Conservation (phyloP, 2,797 vertebrate species). For the Hippoglossus hippoglossus region DNA sequence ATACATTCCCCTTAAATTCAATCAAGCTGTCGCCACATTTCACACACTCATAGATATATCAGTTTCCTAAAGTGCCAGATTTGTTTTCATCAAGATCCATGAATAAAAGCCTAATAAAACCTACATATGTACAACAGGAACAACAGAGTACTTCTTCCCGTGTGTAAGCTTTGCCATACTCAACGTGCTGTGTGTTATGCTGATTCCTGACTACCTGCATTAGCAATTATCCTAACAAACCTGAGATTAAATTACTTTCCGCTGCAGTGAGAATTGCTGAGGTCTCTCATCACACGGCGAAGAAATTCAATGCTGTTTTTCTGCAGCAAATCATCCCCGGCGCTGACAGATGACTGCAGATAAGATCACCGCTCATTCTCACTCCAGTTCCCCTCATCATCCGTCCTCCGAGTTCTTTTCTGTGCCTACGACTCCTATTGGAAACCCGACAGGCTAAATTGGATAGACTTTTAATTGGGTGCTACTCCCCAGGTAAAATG, state of each 20-base stretch:
- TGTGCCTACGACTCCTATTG: conserved; percentile 45
- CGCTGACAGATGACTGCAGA: conserved; percentile 54
- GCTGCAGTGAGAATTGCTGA: conserved; percentile 15
- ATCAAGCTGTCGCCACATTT: too few species aligned
- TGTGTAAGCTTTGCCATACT: not conserved
- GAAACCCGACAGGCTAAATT: conserved; percentile 71
- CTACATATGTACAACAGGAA: not conserved
- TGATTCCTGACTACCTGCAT: conserved; percentile 18
- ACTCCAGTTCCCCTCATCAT: conserved; percentile 42
- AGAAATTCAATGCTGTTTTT: conserved; percentile 38
- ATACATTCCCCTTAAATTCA: too few species aligned
- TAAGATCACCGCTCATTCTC: conserved; percentile 55
- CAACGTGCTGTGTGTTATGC: not conserved
- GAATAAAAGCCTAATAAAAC: too few species aligned
- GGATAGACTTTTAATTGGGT: conserved; percentile 80
- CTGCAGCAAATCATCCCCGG: conserved; percentile 38
- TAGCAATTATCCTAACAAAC: conserved; percentile 26
- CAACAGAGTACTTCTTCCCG: not conserved
- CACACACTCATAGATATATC: too few species aligned
- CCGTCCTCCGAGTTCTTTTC: conserved; percentile 62
- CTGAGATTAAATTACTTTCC: conserved; percentile 28
- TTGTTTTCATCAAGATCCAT: too few species aligned
- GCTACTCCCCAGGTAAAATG: conserved; percentile 65
- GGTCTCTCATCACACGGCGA: conserved; percentile 20
- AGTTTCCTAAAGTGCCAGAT: too few species aligned